Conservation (phyloP, 2,888 invertebrate species). For the Eumerus sabulonum region DNA sequence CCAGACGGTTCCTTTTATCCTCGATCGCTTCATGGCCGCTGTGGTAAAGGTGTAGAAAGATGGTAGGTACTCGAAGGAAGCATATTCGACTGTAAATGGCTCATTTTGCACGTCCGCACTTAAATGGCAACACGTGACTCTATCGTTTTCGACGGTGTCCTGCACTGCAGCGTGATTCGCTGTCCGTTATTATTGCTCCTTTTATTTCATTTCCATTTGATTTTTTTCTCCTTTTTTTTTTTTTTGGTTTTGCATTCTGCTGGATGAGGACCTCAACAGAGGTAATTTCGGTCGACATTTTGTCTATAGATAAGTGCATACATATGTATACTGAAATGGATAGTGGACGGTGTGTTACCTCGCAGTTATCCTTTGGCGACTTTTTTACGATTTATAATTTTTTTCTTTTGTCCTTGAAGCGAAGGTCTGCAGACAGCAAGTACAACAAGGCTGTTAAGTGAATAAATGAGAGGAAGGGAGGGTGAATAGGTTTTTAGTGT, state of each 20-base stretch:
- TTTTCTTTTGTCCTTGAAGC: conserved; percentile 12
- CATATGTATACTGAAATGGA: conserved; percentile 5
- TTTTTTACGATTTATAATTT: conserved; percentile 56
- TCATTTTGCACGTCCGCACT: conserved; percentile 77
- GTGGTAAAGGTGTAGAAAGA: conserved; percentile 15
- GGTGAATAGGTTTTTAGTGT: conserved; percentile 40
- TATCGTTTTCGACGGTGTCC: conserved; percentile 69
- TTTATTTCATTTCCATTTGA: conserved; percentile 69
- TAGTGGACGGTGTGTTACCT: conserved; percentile 29
- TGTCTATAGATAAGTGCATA: conserved; percentile 42
- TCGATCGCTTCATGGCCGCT: conserved; percentile 50
- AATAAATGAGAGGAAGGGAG: conserved; percentile 19
- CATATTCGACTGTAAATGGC: conserved; percentile 70
- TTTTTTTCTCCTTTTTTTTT: conserved; percentile 67
- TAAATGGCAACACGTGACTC: conserved; percentile 78
- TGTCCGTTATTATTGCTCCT: conserved; percentile 69
- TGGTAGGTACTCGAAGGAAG: conserved; percentile 35
- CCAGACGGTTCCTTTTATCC: conserved; percentile 25
- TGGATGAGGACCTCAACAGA: conserved; percentile 31
- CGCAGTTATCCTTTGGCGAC: conserved; percentile 39
- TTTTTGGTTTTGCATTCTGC: conserved; percentile 23
- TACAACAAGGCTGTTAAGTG: conserved; percentile 58
- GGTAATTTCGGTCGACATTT: conserved; percentile 42
- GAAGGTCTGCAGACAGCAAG: conserved; percentile 41
- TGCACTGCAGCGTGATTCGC: conserved; percentile 42